These are phyloP conservation scores for Brachyptera risi DNA, from an alignment of 2,888 invertebrate genomes.

Conservation along the genomic window DNA sequence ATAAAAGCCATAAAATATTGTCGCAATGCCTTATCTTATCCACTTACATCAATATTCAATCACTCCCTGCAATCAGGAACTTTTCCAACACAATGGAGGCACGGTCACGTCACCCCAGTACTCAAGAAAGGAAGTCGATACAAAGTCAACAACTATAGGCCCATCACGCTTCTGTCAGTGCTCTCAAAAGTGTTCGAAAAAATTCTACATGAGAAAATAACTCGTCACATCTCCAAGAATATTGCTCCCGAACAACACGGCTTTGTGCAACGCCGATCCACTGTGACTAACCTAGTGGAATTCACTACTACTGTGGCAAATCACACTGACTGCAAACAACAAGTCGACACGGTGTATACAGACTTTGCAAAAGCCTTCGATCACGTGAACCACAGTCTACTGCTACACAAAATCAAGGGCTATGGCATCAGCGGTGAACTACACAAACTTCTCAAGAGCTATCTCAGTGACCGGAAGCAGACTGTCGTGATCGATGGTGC, in stretches of 20 bases:
- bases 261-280: background rate
- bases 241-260: background rate
- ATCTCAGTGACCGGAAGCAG: background rate
- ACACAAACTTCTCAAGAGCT: background rate
- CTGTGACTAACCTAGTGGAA: background rate
- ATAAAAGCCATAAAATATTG: background rate
- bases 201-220: background rate
- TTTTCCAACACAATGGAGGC: background rate
- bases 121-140: background rate
- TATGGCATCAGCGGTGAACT: background rate
- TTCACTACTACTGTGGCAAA: background rate
- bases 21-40: background rate
- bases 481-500: background rate
- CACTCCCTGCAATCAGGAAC: background rate
- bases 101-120: background rate
- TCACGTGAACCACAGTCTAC: background rate
- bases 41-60: background rate
- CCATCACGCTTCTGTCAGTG: background rate
- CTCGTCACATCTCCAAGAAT: background rate
- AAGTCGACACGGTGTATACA: conserved; percentile 13
- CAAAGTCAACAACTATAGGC: background rate
- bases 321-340: background rate
- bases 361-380: conserved; percentile 8
- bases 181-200: background rate
- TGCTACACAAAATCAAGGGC: background rate